Percentiles rank a stretch among this genome's conserved stretches.
These are phyloP conservation scores for Miichthys miiuy DNA, from an alignment of 2,797 vertebrate genomes.

Conservation along the genomic window DNA sequence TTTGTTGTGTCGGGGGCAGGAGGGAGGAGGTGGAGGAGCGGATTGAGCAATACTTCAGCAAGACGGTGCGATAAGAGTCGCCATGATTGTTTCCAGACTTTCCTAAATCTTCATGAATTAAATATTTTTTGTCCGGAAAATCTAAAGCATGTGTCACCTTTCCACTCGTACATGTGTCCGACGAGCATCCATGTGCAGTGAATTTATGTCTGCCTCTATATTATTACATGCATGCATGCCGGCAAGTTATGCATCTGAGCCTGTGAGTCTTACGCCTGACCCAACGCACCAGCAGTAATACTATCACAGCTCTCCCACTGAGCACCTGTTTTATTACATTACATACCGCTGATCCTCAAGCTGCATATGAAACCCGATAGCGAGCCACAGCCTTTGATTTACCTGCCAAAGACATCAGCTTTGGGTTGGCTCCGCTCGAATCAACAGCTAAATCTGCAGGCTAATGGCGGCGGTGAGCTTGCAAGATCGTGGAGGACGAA, in stretches of 20 bases:
- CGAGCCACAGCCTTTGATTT: constrained; percentile 76
- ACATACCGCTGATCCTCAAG: constrained; percentile 70
- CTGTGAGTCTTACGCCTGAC: constrained; percentile 47
- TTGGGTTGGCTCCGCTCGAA: constrained; percentile 50
- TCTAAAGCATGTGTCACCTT: constrained; percentile 19
- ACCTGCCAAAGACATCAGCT: constrained; percentile 54
- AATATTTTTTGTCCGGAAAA: constrained; percentile 21
- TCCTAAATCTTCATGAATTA: constrained; percentile 51
- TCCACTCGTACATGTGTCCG: background rate
- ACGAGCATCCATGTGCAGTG: background rate
- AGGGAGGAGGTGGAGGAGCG: background rate
- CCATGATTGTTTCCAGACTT: constrained; percentile 57
- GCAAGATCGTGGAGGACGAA: constrained; percentile 14
- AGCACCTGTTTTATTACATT: constrained; percentile 76
- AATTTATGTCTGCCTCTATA: background rate
- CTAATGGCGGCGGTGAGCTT: constrained; percentile 42
- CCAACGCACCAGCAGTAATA: constrained; percentile 73
- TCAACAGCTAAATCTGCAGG: constrained; percentile 60
- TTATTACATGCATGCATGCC: constrained; percentile 45
- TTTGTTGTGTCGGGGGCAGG: constrained; percentile 56
- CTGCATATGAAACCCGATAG: constrained; percentile 80
- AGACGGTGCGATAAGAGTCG: constrained; percentile 47
- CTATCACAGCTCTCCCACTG: constrained; percentile 59
- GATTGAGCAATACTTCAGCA: constrained; percentile 64
- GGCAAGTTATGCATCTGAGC: constrained; percentile 66